Evolutionary conservation across 2,888 invertebrate genomes (phyloP).

Genomic region (Ectobius pallidus): DNA sequence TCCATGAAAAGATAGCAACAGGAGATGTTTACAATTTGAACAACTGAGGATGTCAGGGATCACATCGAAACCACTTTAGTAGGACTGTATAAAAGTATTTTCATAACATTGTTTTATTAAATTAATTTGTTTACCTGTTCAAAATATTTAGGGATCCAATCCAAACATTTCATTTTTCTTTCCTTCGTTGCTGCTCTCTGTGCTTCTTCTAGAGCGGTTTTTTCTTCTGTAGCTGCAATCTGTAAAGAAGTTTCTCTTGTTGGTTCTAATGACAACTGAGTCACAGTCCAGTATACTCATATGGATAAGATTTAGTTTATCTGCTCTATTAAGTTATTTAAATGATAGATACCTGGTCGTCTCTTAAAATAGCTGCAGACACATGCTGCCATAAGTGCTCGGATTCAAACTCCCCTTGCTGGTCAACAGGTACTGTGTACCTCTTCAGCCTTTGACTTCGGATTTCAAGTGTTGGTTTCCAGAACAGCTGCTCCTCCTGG

Average conservation of each 20-base stretch:
- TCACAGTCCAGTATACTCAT: no score
- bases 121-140: slow-evolving; percentile 58
- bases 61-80: no score
- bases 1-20: no score
- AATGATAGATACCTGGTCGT: slow-evolving; percentile 78
- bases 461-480: slow-evolving; percentile 74
- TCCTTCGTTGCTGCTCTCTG: slow-evolving; percentile 78
- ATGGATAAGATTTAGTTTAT: no score
- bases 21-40: no score
- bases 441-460: slow-evolving; percentile 76
- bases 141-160: slow-evolving; percentile 79
- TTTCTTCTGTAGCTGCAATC: slow-evolving; percentile 87
- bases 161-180: slow-evolving; percentile 65
- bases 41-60: no score
- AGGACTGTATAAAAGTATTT: no score
- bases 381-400: slow-evolving; percentile 88
- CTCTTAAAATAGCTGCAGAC: slow-evolving; percentile 79
- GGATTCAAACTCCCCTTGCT: slow-evolving; percentile 83
- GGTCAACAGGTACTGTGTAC: slow-evolving; percentile 76
- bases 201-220: slow-evolving; percentile 86
- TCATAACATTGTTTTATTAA: no score
- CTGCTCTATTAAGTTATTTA: no score
- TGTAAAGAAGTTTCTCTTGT: no score
- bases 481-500: slow-evolving; percentile 70
- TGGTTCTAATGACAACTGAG: no score